Evolutionary conservation across 2,888 invertebrate species (phyloP).

Genomic region (Dicyrtoma fusca): DNA sequence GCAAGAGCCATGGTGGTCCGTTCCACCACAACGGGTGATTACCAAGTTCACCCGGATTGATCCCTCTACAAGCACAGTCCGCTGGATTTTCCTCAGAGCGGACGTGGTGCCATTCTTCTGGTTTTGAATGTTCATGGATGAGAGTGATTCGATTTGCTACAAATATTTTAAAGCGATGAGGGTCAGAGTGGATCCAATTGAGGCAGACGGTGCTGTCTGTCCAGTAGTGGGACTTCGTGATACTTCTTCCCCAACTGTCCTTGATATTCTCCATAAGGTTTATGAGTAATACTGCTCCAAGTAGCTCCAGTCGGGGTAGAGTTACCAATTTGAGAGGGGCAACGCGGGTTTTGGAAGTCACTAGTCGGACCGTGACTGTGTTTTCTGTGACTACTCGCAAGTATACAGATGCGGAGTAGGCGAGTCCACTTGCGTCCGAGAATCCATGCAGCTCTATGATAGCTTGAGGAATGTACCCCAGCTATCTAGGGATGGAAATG

Average conservation of each 20-base stretch:
- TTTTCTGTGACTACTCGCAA: too few relatives aligned
- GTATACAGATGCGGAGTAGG: conserved; percentile 19
- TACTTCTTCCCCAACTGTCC: too few relatives aligned
- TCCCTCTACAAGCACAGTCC: conserved; percentile 50
- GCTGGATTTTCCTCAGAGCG: conserved; percentile 57
- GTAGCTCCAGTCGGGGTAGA: conserved; percentile 24
- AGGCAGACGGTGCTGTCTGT: conserved; percentile 57
- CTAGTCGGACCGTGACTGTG: too few relatives aligned
- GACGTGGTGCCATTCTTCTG: conserved; percentile 54
- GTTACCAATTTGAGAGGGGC: neutral
- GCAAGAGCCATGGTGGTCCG: too few relatives aligned
- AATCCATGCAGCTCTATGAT: conserved; percentile 18
- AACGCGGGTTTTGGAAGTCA: neutral
- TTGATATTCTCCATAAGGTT: neutral
- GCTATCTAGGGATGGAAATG: conserved; percentile 4
- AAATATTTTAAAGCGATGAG: conserved; percentile 54
- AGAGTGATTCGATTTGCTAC: conserved; percentile 53
- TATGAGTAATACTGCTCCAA: neutral
- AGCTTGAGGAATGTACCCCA: neutral
- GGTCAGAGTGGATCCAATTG: conserved; percentile 52
- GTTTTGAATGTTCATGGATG: conserved; percentile 46
- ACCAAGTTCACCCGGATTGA: neutral
- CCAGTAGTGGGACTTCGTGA: conserved; percentile 40
- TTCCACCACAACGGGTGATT: conserved; percentile 18
- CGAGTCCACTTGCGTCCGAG: conserved; percentile 5